Base-by-base conservation (phyloP, 2,888 invertebrate species). In the Microplitis deprimator region DNA sequence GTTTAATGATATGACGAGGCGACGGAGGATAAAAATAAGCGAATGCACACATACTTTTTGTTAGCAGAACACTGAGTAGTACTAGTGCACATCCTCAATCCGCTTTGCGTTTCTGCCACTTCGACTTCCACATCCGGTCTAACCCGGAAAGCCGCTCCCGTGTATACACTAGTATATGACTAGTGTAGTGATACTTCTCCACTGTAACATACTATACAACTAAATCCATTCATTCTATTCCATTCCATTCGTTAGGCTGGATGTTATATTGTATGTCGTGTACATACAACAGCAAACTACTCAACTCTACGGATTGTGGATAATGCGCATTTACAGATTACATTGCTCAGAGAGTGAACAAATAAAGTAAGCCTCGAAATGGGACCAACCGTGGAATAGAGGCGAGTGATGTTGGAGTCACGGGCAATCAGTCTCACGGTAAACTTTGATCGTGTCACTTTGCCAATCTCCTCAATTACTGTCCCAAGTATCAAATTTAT, bases 121-220 rank as follows among this genome's bases (percentile, higher is more conserved):
- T 80, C 64, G 73, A 77, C 76, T 75, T 78, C 81, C 81, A 84
- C 85, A 85, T 88, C 87, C 87, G 87, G 87, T 83, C 83, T 82
- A 81, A 85, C 84, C 88, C 88, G 88, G 88, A 88, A 88, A 85
- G 86, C 87, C 88, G 85, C 88, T 85, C 88, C 88, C 87, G 80
- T 74, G 86, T 86, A 72, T 13, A 50, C 78, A 65, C 77, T 29
- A 4, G 29, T 29, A 74, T 75, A 77, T 69, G 69, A 77, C 81
- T 3, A 29, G 29, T 29, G 29, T 20, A 29, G 29, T 29, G 29
- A 4, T 29, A 29, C 29, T 29, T 1, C 20, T 20, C 20, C 20
- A 20, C 20, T 80, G 65, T 29, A 77, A 80, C 75, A 80, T 65
- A 78, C 73, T 77, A 77, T 77, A 81, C 81, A 82, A 81, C 80